phyloP scores from a whole-genome alignment of 2,797 vertebrate genomes.

The Netta rufina region DNA sequence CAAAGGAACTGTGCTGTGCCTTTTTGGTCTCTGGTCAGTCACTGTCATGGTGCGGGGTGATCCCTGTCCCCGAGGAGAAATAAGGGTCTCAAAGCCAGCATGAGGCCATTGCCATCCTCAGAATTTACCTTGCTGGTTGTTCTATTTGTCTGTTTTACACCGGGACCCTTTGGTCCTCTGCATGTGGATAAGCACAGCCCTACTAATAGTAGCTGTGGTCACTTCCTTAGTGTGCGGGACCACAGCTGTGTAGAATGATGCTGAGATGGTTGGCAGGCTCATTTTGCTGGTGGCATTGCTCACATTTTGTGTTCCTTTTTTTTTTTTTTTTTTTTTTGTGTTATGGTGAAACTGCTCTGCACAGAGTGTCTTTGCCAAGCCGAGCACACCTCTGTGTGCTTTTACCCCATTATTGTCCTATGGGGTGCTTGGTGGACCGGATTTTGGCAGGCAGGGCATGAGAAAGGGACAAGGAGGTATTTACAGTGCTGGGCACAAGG shows the following conservation, averaged over 20 bases:
- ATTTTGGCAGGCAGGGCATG: neutral
- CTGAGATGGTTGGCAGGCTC: neutral
- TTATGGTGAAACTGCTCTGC: neutral
- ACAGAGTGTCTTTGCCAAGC: neutral
- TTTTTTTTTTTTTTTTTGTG: no score
- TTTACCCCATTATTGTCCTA: conserved; percentile 43
- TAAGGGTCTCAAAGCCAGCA: neutral
- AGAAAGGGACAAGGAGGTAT: neutral
- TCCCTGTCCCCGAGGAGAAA: neutral
- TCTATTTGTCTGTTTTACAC: neutral
- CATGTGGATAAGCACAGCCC: neutral
- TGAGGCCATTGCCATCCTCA: neutral
- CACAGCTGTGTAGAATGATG: neutral
- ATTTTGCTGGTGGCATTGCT: neutral
- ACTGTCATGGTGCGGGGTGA: neutral
- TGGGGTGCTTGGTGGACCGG: neutral
- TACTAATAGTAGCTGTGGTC: neutral
- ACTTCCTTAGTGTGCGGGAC: neutral
- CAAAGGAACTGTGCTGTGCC: no score
- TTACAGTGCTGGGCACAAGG: neutral
- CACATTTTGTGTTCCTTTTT: no score
- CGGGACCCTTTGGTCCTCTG: neutral
- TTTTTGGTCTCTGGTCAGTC: no score
- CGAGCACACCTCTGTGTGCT: conserved; percentile 1
- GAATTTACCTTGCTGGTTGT: neutral